Evolutionary conservation across 2,797 vertebrate species (phyloP), one percentile per base, ranked within the genome.

Genomic region (Urophycis tenuis): DNA sequence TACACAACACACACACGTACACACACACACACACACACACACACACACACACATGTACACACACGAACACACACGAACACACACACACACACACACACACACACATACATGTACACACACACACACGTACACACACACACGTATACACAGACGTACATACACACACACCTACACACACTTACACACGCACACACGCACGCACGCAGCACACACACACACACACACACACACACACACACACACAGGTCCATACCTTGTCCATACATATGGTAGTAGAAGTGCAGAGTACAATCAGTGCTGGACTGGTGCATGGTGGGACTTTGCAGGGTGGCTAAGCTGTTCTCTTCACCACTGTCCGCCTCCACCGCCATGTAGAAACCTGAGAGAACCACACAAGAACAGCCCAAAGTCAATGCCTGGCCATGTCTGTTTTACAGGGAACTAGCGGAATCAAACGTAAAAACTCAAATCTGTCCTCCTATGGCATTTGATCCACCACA

Each of bases 331-430:
- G 93, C 92, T 49, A 90, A 87, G 75, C 87, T 92, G 39, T 91
- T 85, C n/a, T 84, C 70, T 0, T 79, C 80, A 17, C 90, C 89
- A 5, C 0, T 39, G 25, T 74, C 10, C 15, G 80, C 76, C 31
- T 89, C 90, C 74, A 93, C 86, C 31, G 87, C 81, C 90, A 94
- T 88, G 80, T 92, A 94, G 90, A 91, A 94, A 36, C 92, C 92
- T 94, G 69, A n/a, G 17, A 71, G 30, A 71, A 31, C 69, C 67
- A 12, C 11, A 31, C 25, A 31, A 31, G 67, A 70, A 31, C 53
- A 32, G 11, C 1, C 29, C 30, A 33, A 32, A 9, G 33, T 22
- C 69, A 17, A 31, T 15, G 67, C 67, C 29, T 69, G 15, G 31
- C 29, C 67, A 4, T 70, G 31, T 30, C 31, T 14, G 31, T 25